Evolutionary conservation across 2,797 vertebrate genomes (phyloP).

Genomic region (Prunella strophiata): DNA sequence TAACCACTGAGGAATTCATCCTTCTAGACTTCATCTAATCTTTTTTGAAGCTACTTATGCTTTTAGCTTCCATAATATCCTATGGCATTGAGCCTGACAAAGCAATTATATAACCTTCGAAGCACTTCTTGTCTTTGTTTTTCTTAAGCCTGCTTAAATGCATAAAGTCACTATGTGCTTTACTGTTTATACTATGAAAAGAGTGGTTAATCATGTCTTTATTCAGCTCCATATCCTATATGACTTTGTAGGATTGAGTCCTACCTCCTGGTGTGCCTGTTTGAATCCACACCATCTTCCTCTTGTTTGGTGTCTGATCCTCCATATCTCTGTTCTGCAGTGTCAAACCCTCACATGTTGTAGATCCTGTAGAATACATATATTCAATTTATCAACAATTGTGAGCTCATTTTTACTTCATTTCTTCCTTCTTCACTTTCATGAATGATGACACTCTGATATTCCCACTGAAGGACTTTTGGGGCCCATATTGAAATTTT

Average conservation of each 20-base stretch:
- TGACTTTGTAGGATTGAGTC: not conserved
- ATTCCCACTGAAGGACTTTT: not conserved
- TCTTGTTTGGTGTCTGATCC: not conserved
- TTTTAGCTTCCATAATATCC: not conserved
- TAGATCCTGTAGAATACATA: not conserved
- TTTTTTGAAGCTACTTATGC: not conserved
- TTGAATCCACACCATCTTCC: not conserved
- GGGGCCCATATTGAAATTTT: not conserved
- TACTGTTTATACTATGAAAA: not conserved
- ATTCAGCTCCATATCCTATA: not conserved
- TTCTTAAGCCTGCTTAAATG: not conserved
- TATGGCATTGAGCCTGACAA: not conserved
- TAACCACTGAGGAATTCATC: not conserved
- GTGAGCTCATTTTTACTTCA: not conserved
- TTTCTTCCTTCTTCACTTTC: not conserved
- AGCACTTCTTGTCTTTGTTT: constrained; percentile 1
- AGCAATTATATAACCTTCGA: not conserved
- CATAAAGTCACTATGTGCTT: not conserved
- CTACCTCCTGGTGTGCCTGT: not conserved
- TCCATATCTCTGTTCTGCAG: not conserved
- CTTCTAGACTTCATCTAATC: constrained; percentile 4
- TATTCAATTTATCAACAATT: not conserved
- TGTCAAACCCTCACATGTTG: not conserved
- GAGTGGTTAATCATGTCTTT: not conserved
- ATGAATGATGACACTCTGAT: not conserved